phyloP scores from a whole-genome alignment of 2,888 invertebrate species.

The Oligia strigilis region DNA sequence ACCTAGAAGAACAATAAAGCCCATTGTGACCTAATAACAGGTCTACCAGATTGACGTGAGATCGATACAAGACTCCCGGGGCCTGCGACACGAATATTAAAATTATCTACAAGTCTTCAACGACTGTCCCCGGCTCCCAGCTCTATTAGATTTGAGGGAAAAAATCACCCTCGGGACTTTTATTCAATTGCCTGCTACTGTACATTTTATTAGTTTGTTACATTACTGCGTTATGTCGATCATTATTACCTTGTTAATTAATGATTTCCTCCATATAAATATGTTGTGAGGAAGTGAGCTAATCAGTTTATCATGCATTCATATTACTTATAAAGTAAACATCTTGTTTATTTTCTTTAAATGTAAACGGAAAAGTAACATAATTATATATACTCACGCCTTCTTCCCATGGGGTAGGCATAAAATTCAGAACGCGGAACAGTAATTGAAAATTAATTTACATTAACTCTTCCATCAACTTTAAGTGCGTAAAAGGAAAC shows the following conservation, averaged over 20 bases:
- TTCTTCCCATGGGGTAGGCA: neutral
- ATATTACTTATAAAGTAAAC: neutral
- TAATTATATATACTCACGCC: neutral
- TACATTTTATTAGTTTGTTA: constrained; percentile 74
- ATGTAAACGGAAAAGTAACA: neutral
- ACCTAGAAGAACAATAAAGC: constrained; percentile 12
- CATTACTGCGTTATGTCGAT: constrained; percentile 43
- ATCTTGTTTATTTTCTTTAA: neutral
- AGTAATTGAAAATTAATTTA: constrained; percentile 5
- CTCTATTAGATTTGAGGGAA: constrained; percentile 82
- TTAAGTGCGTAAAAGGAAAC: constrained; percentile 3
- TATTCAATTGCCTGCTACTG: constrained; percentile 82
- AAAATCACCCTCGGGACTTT: constrained; percentile 83
- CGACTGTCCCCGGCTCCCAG: constrained; percentile 75
- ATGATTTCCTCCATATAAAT: constrained; percentile 4
- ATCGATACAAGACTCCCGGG: constrained; percentile 77
- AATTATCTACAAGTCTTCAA: constrained; percentile 80
- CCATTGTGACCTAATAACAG: constrained; percentile 76
- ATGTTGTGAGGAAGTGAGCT: neutral
- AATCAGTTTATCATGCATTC: constrained; percentile 1
- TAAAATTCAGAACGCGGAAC: neutral
- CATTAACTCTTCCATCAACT: constrained; percentile 13
- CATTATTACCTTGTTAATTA: constrained; percentile 35
- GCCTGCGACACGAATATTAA: constrained; percentile 86
- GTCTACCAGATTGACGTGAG: constrained; percentile 70